phyloP scores from a whole-genome alignment of 1,140 invertebrate genomes.

The Thaumetopoea pityocampa region DNA sequence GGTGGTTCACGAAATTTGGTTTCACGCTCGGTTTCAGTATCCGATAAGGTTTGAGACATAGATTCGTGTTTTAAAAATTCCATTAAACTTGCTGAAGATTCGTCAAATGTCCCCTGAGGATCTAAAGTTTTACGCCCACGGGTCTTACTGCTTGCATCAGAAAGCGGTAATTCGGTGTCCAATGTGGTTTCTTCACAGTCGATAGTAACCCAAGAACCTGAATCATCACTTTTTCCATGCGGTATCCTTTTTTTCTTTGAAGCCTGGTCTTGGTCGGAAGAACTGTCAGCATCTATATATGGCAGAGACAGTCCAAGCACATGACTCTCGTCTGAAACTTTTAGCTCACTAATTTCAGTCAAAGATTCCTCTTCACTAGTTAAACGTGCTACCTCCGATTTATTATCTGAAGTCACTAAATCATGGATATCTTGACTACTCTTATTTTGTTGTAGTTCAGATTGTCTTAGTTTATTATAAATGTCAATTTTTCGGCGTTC shows the following conservation, averaged over 20 bases:
- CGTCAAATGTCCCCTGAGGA: conserved; percentile 70
- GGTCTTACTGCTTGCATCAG: conserved; percentile 50
- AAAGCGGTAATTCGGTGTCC: conserved; percentile 53
- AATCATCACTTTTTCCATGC: conserved; percentile 78
- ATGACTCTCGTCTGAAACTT: conserved; percentile 71
- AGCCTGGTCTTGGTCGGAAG: conserved; percentile 71
- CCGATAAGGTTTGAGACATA: conserved; percentile 54
- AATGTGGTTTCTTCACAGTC: conserved; percentile 79
- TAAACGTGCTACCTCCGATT: conserved; percentile 67
- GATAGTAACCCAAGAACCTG: conserved; percentile 78
- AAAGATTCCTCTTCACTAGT: conserved; percentile 81
- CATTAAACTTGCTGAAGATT: conserved; percentile 66
- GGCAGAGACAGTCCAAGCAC: conserved; percentile 60
- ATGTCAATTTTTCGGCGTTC: conserved; percentile 78
- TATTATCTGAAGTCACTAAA: conserved; percentile 38
- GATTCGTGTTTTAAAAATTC: conserved; percentile 72
- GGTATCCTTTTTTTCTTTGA: conserved; percentile 49
- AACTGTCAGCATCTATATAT: conserved; percentile 73
- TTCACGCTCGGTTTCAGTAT: conserved; percentile 53
- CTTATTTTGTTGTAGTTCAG: conserved; percentile 56
- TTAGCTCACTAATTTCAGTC: conserved; percentile 78
- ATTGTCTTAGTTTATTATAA: conserved; percentile 70
- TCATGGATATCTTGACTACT: conserved; percentile 53
- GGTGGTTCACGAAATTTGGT: conserved; percentile 33
- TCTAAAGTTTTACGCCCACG: conserved; percentile 47